Base-by-base conservation (phyloP, 2,888 invertebrate genomes). In the Eurois occulta region DNA sequence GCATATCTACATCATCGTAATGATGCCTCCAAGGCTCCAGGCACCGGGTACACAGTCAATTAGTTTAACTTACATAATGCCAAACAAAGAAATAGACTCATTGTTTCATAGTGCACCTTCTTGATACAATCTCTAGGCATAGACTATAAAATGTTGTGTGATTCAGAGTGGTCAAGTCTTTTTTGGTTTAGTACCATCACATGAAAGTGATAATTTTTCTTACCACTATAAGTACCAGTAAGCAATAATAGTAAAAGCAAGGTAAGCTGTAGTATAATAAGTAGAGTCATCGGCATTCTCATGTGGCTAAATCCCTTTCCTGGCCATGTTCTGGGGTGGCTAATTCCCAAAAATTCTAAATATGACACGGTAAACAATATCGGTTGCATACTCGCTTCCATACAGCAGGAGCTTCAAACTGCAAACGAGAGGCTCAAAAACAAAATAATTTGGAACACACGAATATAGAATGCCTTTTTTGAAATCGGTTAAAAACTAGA, bases 61-160 rank as follows among this genome's bases (percentile, higher is more conserved):
- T 79, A 86, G 84, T 78, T 78, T 78, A 79, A 64, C 79, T 88
- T 86, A 88, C 79, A 86, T 88, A 88, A 88, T 72, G 28, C 55
- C 72, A 71, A 75, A 88, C 87, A 84, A 86, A 86, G 89, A 73
- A 82, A 75, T 60, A 83, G 72, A 74, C 21, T 81, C 82, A 85
- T 89, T 88, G 88, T 88, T 85, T 80, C 86, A 83, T 88, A 86
- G 41, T 78, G 77, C 75, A 84, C 82, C 80, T 62, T 72, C 43
- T 66, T 78, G 88, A 89, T 89, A 78, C 28, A 60, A 87, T 87
- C 86, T 80, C 43, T 66, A 64, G 8, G 21, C 87, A 84, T 64
- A 88, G 89, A 87, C 46, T 82, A 86, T 72, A 77, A 73, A 88
- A 82, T 78, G 24, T 16, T 78, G 21, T 16, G 3, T 13, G 65